These are phyloP conservation scores for Heloderma charlesbogerti DNA, from an alignment of 2,113 vertebrate species.

Conservation along the genomic window DNA sequence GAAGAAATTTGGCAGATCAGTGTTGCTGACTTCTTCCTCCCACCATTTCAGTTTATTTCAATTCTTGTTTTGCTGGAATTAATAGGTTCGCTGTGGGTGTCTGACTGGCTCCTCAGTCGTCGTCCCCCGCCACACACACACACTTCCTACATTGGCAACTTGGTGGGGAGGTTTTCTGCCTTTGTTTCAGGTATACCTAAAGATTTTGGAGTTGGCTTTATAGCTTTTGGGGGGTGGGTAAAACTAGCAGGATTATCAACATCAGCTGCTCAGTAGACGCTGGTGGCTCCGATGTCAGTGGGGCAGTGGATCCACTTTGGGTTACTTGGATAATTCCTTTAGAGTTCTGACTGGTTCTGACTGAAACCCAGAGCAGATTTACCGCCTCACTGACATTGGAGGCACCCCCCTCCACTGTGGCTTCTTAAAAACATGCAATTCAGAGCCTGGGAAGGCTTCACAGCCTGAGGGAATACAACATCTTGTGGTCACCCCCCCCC, in stretches of 20 bases:
- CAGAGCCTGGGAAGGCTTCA: no score
- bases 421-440: no score
- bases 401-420: no score
- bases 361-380: no score
- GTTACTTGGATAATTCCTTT: no score
- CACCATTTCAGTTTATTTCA: background rate
- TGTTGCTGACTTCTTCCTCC: background rate
- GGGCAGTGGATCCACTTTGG: no score
- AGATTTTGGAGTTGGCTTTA: background rate
- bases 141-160: background rate
- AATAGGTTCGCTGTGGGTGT: background rate
- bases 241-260: background rate
- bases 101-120: background rate
- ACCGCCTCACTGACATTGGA: no score
- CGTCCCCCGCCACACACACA: accelerated
- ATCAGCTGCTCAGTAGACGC: no score
- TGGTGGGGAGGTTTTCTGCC: background rate
- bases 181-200: background rate
- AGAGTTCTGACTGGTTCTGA: no score
- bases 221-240: background rate
- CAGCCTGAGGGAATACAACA: background rate
- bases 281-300: no score
- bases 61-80: background rate
- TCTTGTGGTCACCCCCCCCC: background rate
- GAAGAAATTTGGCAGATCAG: background rate